These are phyloP conservation scores for Peribatodes rhomboidaria DNA, from an alignment of 2,888 invertebrate species.

Conservation along the genomic window DNA sequence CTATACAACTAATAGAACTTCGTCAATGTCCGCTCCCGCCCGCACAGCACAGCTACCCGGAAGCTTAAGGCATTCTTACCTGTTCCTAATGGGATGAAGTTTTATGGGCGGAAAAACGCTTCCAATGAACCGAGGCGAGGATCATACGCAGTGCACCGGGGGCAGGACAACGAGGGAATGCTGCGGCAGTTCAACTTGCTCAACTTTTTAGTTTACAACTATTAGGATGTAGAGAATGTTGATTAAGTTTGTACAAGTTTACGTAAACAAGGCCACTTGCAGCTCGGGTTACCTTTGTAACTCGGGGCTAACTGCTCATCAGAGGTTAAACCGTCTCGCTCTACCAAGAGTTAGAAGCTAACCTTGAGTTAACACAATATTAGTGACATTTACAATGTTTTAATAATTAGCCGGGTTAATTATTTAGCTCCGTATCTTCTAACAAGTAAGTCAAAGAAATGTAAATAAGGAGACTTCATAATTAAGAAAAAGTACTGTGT, in stretches of 20 bases:
- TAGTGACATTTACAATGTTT: too few species aligned
- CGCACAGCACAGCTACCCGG: conserved; percentile 1
- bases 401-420: too few species aligned
- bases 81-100: conserved; percentile 63
- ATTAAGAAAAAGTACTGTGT: too few species aligned
- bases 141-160: conserved; percentile 50
- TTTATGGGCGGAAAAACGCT: conserved; percentile 61
- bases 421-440: too few species aligned
- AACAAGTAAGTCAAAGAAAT: too few species aligned
- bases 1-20: neutral
- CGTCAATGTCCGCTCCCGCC: conserved; percentile 22
- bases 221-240: conserved; percentile 8
- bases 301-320: too few species aligned
- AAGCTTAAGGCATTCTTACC: conserved; percentile 52
- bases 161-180: conserved; percentile 17
- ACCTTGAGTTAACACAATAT: too few species aligned
- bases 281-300: too few species aligned
- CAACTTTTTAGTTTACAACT: conserved; percentile 19
- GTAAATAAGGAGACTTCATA: too few species aligned
- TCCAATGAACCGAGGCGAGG: conserved; percentile 53
- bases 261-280: too few species aligned
- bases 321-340: too few species aligned
- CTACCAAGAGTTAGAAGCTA: too few species aligned
- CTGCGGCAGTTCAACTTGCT: conserved; percentile 23
- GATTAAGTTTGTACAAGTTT: conserved; percentile 18